A percentile compares a stretch with the other conserved stretches of the same genome.
These are phyloP conservation scores for Maniola jurtina DNA, from an alignment of 1,140 invertebrate genomes.

Conservation along the genomic window DNA sequence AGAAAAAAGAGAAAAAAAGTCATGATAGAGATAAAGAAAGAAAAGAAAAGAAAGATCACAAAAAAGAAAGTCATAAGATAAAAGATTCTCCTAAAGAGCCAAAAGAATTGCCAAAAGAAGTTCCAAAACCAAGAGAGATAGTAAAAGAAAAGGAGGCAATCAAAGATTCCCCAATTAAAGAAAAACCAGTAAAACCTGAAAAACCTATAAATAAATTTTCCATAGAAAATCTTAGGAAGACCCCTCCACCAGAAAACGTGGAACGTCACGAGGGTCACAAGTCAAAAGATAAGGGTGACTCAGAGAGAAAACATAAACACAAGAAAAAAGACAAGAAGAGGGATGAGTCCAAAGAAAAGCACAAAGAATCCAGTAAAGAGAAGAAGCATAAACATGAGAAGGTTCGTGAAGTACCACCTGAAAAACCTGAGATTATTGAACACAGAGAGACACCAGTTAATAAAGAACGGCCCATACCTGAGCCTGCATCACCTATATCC, in stretches of 20 bases:
- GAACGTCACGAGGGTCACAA: conserved; percentile 69
- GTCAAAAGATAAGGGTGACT: conserved; percentile 70
- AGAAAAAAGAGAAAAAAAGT: conserved; percentile 77
- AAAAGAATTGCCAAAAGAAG: conserved; percentile 71
- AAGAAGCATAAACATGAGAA: conserved; percentile 82
- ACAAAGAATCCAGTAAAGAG: conserved; percentile 78
- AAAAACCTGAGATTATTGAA: conserved; percentile 68
- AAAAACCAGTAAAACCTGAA: conserved; percentile 66
- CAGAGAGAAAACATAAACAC: conserved; percentile 76
- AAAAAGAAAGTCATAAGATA: conserved; percentile 77
- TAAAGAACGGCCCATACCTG: conserved; percentile 63
- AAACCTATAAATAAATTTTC: conserved; percentile 71
- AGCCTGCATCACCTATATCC: conserved; percentile 73
- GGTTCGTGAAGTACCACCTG: conserved; percentile 64
- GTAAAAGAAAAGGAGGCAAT: conserved; percentile 62
- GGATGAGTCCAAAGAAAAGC: conserved; percentile 78
- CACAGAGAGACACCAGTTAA: conserved; percentile 59
- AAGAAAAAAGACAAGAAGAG: conserved; percentile 79
- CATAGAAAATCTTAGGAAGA: conserved; percentile 73
- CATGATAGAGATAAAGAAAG: conserved; percentile 78
- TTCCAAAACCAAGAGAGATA: conserved; percentile 68
- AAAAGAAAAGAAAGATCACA: conserved; percentile 76
- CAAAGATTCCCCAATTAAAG: conserved; percentile 69
- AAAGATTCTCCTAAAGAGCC: conserved; percentile 74
- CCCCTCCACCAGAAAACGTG: conserved; percentile 55